Percentiles rank a stretch among this genome's conserved stretches.
Evolutionary conservation across 2,113 vertebrate genomes (phyloP).

Genomic region (Leucoraja erinaceus): DNA sequence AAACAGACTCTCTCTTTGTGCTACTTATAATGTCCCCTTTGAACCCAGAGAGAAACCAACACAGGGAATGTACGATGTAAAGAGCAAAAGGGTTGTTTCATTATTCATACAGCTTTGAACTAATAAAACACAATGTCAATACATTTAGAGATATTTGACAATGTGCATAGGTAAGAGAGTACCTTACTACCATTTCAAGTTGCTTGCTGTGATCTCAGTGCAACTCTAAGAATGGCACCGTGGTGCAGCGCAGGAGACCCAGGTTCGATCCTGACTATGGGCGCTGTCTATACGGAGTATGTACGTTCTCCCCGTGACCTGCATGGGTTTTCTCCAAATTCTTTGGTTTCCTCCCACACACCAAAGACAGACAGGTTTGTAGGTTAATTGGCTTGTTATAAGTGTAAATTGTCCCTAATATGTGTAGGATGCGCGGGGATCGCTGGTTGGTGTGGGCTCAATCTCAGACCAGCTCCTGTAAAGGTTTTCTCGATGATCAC

Average conservation of each 20-base stretch:
- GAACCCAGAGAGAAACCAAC: conserved; percentile 19
- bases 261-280: no score
- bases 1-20: conserved; percentile 64
- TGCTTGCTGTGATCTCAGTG: background rate
- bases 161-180: background rate
- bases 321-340: no score
- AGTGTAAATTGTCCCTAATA: no score
- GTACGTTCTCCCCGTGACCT: no score
- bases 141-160: conserved; percentile 14
- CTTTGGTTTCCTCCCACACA: no score
- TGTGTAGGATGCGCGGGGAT: no score
- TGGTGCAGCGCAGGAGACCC: no score
- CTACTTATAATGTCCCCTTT: conserved; percentile 35
- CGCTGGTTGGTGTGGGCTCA: no score
- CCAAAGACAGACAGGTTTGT: no score
- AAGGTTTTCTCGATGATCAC: background rate
- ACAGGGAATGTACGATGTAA: conserved; percentile 6
- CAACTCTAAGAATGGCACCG: background rate
- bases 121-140: conserved; percentile 31
- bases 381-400: no score
- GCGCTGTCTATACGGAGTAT: no score
- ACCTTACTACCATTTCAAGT: background rate
- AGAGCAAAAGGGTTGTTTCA: conserved; percentile 26
- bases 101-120: conserved; percentile 28
- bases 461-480: background rate